Evolutionary conservation across 2,113 vertebrate species (phyloP).

Genomic region (Eubucco bourcierii): DNA sequence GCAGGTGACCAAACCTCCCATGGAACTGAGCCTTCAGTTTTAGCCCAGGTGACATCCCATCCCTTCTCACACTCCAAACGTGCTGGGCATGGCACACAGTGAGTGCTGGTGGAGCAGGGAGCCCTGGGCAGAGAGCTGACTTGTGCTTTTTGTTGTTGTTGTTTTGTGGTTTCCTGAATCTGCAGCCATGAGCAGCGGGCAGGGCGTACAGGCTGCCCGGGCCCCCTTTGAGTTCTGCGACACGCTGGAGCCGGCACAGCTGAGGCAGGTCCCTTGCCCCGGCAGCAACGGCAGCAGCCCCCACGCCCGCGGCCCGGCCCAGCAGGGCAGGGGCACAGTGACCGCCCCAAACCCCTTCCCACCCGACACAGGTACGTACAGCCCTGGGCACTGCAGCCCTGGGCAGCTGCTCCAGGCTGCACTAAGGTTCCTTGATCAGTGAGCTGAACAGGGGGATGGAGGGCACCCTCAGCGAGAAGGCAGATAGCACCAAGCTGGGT

Average conservation of each 20-base stretch:
- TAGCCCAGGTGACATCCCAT: neutral
- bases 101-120: neutral
- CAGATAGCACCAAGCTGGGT: too few species aligned
- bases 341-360: constrained; percentile 70
- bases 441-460: too few species aligned
- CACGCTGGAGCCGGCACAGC: constrained; percentile 76
- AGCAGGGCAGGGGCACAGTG: constrained; percentile 64
- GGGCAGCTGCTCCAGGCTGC: too few species aligned
- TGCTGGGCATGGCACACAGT: neutral
- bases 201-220: constrained; percentile 73
- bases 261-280: constrained; percentile 76
- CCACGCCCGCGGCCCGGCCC: constrained; percentile 51
- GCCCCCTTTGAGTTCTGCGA: constrained; percentile 82
- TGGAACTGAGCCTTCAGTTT: too few species aligned
- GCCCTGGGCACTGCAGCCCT: too few species aligned
- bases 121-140: neutral
- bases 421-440: neutral
- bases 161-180: neutral
- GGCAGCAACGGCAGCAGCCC: constrained; percentile 77
- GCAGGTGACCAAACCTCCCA: too few species aligned
- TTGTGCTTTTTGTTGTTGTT: neutral
- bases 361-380: constrained; percentile 74
- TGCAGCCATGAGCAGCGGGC: constrained; percentile 74
- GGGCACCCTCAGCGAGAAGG: too few species aligned
- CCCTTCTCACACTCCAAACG: neutral